Conservation (phyloP, 2,888 invertebrate genomes). For the Chrysomela aeneicollis region DNA sequence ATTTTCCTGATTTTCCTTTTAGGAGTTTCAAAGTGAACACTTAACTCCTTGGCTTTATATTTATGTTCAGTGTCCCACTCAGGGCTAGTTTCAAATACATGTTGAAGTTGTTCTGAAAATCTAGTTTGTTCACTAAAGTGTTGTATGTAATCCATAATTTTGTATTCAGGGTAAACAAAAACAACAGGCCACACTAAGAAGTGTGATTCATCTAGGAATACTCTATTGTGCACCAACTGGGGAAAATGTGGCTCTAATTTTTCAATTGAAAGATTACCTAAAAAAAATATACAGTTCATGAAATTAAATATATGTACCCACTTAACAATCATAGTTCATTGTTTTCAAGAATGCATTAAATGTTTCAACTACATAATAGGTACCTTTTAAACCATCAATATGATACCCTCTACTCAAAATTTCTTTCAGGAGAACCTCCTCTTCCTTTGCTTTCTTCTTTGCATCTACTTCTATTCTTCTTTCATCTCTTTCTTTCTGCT, state of each 20-base stretch:
- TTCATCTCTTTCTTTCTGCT: conserved; percentile 65
- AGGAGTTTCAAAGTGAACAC: conserved; percentile 78
- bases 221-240: conserved; percentile 70
- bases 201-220: conserved; percentile 68
- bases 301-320: too few relatives aligned
- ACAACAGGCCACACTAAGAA: conserved; percentile 86
- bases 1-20: conserved; percentile 68
- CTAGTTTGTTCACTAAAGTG: conserved; percentile 79
- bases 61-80: conserved; percentile 75
- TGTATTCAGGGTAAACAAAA: conserved; percentile 88
- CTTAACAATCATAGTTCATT: too few relatives aligned
- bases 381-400: conserved; percentile 62
- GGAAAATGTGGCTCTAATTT: conserved; percentile 72
- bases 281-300: too few relatives aligned
- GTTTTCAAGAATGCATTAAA: conserved; percentile 34
- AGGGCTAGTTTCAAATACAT: conserved; percentile 74
- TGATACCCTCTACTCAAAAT: conserved; percentile 62
- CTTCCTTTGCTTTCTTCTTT: conserved; percentile 61
- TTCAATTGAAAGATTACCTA: conserved; percentile 59
- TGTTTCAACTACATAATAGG: conserved; percentile 46
- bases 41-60: conserved; percentile 69
- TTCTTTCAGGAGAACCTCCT: conserved; percentile 61
- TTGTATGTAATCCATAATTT: conserved; percentile 87
- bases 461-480: conserved; percentile 64
- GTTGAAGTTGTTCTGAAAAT: conserved; percentile 68